Conservation (phyloP, 2,797 vertebrate genomes). For the Manis javanica region DNA sequence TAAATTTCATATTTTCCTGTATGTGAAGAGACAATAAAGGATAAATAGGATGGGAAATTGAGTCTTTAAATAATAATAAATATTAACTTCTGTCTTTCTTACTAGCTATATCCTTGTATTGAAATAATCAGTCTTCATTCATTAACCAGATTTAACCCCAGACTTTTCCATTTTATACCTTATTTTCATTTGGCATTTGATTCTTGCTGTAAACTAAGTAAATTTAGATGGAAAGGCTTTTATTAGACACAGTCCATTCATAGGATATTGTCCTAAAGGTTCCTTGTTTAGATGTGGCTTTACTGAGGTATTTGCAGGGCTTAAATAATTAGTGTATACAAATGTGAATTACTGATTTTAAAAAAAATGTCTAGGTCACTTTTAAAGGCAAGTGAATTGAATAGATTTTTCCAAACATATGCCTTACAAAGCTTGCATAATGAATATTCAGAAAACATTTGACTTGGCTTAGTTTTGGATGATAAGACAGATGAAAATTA, state of each 20-base stretch:
- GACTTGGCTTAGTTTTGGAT: neutral
- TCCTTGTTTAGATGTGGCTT: constrained; percentile 26
- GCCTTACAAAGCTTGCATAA: neutral
- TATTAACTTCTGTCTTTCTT: neutral
- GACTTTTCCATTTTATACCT: constrained; percentile 7
- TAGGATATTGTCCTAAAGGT: neutral
- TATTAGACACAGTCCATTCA: neutral
- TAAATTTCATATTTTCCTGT: neutral
- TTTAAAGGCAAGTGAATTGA: constrained; percentile 51
- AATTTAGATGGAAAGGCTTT: neutral
- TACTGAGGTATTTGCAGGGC: neutral
- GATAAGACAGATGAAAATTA: neutral
- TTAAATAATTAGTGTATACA: constrained; percentile 1
- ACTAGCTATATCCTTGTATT: neutral
- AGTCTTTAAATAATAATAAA: neutral
- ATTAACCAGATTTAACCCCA: neutral
- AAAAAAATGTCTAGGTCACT: neutral
- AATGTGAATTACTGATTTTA: neutral
- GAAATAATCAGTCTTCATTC: neutral
- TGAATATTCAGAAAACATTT: constrained; percentile 17
- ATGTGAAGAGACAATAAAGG: neutral
- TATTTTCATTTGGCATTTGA: constrained; percentile 25
- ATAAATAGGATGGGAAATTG: neutral
- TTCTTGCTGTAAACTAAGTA: constrained; percentile 33
- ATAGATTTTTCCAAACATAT: neutral